These are phyloP conservation scores for Trachemys scripta DNA, from an alignment of 2,113 vertebrate species.

Conservation along the genomic window DNA sequence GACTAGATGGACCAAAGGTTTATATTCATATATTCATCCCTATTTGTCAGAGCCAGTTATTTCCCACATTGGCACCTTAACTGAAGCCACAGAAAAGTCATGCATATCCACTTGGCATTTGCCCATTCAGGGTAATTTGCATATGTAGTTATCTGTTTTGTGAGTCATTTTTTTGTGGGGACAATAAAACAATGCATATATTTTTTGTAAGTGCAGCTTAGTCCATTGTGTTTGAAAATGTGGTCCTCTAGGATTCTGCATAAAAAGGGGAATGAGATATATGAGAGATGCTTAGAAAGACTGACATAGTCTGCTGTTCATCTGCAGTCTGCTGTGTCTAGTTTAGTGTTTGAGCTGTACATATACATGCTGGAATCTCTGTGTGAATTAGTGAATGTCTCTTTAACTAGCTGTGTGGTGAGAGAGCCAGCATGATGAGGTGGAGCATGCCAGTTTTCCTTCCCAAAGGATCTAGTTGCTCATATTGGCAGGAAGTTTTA, in stretches of 20 bases:
- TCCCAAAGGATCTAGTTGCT: conserved; percentile 51
- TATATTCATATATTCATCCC: conserved; percentile 37
- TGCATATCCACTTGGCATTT: conserved; percentile 36
- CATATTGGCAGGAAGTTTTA: conserved; percentile 74
- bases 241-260: neutral
- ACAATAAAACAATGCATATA: neutral
- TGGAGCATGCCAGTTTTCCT: neutral
- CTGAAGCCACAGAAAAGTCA: conserved; percentile 23
- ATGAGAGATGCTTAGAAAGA: neutral
- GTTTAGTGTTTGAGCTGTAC: neutral
- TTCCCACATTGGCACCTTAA: conserved; percentile 46
- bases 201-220: neutral
- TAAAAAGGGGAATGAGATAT: neutral
- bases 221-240: neutral
- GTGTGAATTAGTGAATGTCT: neutral
- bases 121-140: conserved; percentile 31
- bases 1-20: neutral
- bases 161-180: neutral
- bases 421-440: neutral
- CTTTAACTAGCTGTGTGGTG: conserved; percentile 35
- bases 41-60: conserved; percentile 56
- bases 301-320: neutral
- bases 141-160: neutral
- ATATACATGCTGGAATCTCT: rapidly evolving
- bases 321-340: neutral